Evolutionary conservation across 2,888 invertebrate species (phyloP).

Genomic region (Acanthoscelides obtectus): DNA sequence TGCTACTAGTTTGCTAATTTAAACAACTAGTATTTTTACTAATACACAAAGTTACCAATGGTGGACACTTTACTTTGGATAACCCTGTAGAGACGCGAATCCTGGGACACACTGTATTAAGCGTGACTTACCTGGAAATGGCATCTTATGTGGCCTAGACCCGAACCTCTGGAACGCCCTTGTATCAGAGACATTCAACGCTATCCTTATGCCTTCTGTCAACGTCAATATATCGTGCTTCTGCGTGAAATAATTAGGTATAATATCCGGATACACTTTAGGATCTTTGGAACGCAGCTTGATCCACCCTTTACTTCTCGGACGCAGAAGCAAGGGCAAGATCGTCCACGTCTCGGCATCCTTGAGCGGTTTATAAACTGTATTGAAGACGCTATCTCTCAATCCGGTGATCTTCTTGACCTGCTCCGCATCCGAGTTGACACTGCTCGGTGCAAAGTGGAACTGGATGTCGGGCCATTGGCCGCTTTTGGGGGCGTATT

Average conservation of each 20-base stretch:
- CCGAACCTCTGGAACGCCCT: constrained; percentile 77
- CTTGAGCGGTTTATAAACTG: constrained; percentile 76
- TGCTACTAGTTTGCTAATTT: no score
- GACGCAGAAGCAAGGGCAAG: constrained; percentile 73
- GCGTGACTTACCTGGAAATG: constrained; percentile 58
- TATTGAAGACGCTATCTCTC: constrained; percentile 76
- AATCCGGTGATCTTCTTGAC: constrained; percentile 68
- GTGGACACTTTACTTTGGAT: no score
- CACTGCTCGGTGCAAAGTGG: constrained; percentile 79
- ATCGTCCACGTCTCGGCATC: constrained; percentile 82
- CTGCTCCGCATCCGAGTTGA: constrained; percentile 79
- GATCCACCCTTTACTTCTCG: constrained; percentile 85
- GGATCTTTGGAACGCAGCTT: constrained; percentile 77
- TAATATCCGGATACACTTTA: constrained; percentile 75
- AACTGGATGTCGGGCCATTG: constrained; percentile 85
- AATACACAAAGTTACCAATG: no score
- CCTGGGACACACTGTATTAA: no score
- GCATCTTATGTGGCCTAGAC: constrained; percentile 71
- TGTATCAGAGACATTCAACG: constrained; percentile 73
- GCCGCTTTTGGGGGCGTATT: constrained; percentile 72
- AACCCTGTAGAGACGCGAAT: no score
- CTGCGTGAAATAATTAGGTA: constrained; percentile 89
- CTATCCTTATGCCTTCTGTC: constrained; percentile 81
- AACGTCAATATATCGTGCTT: constrained; percentile 74
- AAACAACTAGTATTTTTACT: no score